A percentile compares a stretch with the other conserved stretches of the same genome.
Conservation (phyloP, 2,113 vertebrate species). For the Zosterops lateralis region DNA sequence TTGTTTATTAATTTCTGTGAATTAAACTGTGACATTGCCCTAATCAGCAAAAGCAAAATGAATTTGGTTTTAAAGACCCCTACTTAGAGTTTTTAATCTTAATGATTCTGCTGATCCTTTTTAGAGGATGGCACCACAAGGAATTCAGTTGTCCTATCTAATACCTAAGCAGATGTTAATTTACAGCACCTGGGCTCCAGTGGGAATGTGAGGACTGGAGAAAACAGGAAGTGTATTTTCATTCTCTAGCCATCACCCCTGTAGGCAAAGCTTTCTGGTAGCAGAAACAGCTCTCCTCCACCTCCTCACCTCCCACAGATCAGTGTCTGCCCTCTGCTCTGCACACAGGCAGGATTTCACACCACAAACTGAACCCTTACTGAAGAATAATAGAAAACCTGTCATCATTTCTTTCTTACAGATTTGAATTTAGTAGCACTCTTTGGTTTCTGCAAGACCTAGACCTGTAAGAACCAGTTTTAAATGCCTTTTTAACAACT, state of each 20-base stretch:
- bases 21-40: not conserved
- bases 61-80: not conserved
- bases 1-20: not conserved
- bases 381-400: not conserved
- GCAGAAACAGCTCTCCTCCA: not conserved
- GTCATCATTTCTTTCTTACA: not conserved
- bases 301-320: not conserved
- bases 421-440: not conserved
- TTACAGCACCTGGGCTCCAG: not conserved
- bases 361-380: not conserved
- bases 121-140: not conserved
- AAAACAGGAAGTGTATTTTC: not conserved
- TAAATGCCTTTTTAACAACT: not conserved
- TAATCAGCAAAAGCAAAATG: not conserved
- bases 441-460: not conserved
- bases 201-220: not conserved
- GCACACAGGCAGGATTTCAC: not conserved
- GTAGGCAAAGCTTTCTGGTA: not conserved
- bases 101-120: not conserved
- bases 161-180: not conserved
- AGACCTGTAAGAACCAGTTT: not conserved
- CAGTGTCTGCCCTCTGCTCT: not conserved
- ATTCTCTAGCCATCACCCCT: not conserved
- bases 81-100: not conserved
- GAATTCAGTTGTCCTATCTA: not conserved